Evolutionary conservation across 1,140 invertebrate species (phyloP).

Genomic region (Catajapyx aquilonaris): DNA sequence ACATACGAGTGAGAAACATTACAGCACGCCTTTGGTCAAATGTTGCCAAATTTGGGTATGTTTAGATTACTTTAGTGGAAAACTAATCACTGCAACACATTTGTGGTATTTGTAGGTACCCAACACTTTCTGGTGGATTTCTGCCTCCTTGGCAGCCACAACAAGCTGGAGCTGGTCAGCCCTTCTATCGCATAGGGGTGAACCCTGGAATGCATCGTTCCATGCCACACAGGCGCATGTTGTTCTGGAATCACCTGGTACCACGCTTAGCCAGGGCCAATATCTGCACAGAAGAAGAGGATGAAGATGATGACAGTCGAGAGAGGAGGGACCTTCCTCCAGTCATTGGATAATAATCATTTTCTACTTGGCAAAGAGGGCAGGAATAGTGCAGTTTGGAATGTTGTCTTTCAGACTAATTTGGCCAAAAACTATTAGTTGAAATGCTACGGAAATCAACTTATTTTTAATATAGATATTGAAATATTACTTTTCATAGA

Average conservation of each 20-base stretch:
- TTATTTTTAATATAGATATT: too few relatives aligned
- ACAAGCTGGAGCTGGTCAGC: neutral
- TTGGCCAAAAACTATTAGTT: too few relatives aligned
- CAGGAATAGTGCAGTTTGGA: too few relatives aligned
- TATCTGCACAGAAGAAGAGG: too few relatives aligned
- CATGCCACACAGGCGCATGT: neutral
- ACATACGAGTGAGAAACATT: slow-evolving; percentile 8
- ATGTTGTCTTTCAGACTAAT: too few relatives aligned
- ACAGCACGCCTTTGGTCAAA: slow-evolving; percentile 10
- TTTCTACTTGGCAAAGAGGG: too few relatives aligned
- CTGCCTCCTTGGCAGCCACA: neutral
- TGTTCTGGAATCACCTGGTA: neutral
- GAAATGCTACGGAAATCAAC: too few relatives aligned
- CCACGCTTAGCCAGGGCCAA: neutral
- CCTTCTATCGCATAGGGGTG: neutral
- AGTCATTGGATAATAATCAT: too few relatives aligned
- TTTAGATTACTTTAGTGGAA: too few relatives aligned
- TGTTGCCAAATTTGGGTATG: slow-evolving; percentile 11
- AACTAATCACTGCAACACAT: neutral
- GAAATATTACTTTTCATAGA: too few relatives aligned
- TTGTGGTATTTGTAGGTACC: neutral
- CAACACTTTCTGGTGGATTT: neutral
- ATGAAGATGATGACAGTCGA: too few relatives aligned
- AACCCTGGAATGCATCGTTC: neutral
- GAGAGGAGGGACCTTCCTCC: too few relatives aligned